Percentiles rank a stretch among this genome's conserved stretches.
These are phyloP conservation scores for Palloptera scutellata DNA, from an alignment of 2,888 invertebrate species.

Conservation along the genomic window DNA sequence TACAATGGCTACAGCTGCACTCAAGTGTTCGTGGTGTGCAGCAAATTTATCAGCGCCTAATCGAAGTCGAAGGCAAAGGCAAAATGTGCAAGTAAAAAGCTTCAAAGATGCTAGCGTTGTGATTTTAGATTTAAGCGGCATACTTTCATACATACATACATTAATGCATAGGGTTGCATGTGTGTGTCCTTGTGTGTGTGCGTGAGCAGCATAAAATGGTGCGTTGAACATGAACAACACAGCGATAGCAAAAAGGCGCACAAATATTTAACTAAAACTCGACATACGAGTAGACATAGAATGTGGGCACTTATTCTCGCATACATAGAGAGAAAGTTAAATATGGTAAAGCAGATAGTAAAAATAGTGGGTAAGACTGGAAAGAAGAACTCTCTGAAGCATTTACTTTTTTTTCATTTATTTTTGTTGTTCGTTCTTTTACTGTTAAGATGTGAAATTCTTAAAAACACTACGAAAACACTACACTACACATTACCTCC, in stretches of 20 bases:
- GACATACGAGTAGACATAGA: background rate
- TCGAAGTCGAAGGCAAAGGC: background rate
- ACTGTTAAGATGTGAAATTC: too few species aligned
- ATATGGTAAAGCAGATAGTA: too few species aligned
- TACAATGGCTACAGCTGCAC: too few species aligned
- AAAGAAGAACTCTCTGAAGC: too few species aligned
- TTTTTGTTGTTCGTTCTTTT: too few species aligned
- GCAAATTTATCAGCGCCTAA: background rate
- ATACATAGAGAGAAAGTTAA: background rate
- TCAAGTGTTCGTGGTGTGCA: background rate
- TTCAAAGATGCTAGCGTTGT: too few species aligned
- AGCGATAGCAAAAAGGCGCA: conserved; percentile 15
- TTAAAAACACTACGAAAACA: too few species aligned
- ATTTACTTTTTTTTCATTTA: too few species aligned
- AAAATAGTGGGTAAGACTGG: too few species aligned
- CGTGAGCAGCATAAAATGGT: background rate
- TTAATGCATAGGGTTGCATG: background rate
- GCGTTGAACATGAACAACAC: background rate
- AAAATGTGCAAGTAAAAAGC: background rate
- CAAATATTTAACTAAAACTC: conserved; percentile 34
- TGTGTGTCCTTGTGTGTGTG: background rate
- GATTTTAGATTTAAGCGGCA: background rate
- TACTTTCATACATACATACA: background rate
- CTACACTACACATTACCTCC: too few species aligned
- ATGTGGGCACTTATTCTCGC: background rate